Conservation (phyloP, 2,113 vertebrate species). For the Mobula birostris region DNA sequence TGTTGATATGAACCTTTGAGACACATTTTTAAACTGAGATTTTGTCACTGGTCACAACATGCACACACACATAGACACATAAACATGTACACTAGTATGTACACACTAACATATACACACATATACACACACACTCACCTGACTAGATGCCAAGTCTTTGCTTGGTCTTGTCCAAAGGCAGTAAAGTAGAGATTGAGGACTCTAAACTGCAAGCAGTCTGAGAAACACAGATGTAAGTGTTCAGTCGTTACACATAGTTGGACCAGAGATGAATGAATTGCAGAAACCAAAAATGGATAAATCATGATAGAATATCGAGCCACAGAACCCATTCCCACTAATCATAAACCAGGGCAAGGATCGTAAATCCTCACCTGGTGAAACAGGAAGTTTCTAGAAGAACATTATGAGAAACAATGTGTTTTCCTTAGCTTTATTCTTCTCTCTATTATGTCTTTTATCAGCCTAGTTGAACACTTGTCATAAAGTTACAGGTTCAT, state of each 20-base stretch:
- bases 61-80: no score
- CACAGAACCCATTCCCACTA: neutral
- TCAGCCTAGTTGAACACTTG: neutral
- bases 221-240: no score
- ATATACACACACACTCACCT: no score
- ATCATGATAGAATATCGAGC: neutral
- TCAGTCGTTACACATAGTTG: neutral
- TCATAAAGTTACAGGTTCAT: neutral
- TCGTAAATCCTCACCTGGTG: neutral
- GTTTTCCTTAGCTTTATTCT: neutral
- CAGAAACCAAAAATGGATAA: neutral
- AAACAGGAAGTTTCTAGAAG: neutral
- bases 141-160: neutral
- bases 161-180: neutral
- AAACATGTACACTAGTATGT: no score
- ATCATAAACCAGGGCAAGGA: conserved; percentile 5
- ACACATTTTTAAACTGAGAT: neutral
- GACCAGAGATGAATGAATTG: neutral
- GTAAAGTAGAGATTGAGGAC: neutral
- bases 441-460: neutral
- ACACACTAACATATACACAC: no score
- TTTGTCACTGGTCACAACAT: neutral
- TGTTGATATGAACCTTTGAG: neutral
- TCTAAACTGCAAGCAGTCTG: neutral
- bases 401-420: neutral